A percentile compares a stretch with the other conserved stretches of the same genome.
Conservation (phyloP, 2,797 vertebrate genomes). For the Cichlasoma orientale region DNA sequence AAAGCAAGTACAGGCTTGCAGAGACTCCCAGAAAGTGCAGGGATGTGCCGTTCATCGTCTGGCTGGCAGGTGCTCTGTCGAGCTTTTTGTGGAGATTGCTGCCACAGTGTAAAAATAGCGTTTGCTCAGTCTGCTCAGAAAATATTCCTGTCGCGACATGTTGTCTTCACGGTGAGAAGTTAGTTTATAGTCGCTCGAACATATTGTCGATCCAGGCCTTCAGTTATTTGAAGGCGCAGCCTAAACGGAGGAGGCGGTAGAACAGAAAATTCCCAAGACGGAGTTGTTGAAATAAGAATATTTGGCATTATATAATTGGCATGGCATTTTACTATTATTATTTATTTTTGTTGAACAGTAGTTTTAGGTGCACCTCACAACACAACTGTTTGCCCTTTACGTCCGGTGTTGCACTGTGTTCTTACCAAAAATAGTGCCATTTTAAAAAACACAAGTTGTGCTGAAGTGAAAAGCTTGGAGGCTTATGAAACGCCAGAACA, state of each 20-base stretch:
- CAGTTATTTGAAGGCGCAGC: neutral
- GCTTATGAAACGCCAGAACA: too few species aligned
- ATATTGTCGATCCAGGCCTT: neutral
- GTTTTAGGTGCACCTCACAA: too few species aligned
- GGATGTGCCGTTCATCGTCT: neutral
- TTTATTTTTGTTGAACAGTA: too few species aligned
- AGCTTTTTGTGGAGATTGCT: neutral
- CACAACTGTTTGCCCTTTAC: too few species aligned
- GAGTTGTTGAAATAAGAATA: too few species aligned
- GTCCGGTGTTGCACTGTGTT: too few species aligned
- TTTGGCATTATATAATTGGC: too few species aligned
- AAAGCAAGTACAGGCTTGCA: conserved; percentile 14
- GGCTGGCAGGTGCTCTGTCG: neutral
- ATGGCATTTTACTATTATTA: too few species aligned
- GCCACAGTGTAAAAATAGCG: too few species aligned
- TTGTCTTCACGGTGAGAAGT: neutral
- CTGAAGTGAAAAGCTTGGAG: too few species aligned
- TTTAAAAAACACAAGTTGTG: too few species aligned
- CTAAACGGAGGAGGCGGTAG: neutral
- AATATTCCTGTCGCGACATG: neutral
- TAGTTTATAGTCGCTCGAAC: neutral
- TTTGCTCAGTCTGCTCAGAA: neutral
- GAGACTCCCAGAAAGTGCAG: neutral
- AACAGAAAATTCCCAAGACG: neutral
- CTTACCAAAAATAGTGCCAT: too few species aligned